These are phyloP conservation scores for Chiloscyllium plagiosum DNA, from an alignment of 2,113 vertebrate genomes.

Conservation along the genomic window DNA sequence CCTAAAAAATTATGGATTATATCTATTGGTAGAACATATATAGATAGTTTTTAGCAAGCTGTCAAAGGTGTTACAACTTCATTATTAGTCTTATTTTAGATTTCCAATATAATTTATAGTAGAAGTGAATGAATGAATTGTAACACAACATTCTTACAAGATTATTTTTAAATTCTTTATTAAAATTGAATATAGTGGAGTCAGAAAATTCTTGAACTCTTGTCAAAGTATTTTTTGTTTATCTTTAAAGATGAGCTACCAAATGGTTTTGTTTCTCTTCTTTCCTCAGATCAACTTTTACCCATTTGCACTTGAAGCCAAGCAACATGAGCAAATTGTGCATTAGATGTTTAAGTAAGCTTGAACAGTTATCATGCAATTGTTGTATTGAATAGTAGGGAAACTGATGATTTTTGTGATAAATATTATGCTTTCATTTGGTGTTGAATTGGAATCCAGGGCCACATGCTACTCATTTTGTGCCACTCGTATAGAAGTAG, in stretches of 20 bases:
- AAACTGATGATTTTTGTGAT: background rate
- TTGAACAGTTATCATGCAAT: background rate
- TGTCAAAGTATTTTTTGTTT: background rate
- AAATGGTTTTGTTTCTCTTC: constrained; percentile 8
- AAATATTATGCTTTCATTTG: background rate
- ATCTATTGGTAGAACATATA: background rate
- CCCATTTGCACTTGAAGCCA: background rate
- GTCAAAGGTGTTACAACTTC: background rate
- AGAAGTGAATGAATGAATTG: background rate
- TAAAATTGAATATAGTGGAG: background rate
- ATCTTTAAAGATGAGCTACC: background rate
- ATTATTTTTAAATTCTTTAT: constrained; percentile 8
- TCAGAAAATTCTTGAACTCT: background rate
- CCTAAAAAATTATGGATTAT: background rate
- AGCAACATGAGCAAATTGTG: background rate
- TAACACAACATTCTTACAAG: background rate
- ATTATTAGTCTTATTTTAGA: background rate
- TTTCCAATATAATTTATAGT: background rate
- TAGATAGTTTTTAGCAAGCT: background rate
- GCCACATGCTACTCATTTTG: background rate
- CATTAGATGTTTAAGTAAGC: background rate
- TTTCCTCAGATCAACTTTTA: background rate
- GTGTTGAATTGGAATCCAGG: background rate
- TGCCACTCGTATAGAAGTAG: background rate
- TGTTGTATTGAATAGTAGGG: background rate